Evolutionary conservation across 2,113 vertebrate species (phyloP).

Genomic region (Mystacornis crossleyi): DNA sequence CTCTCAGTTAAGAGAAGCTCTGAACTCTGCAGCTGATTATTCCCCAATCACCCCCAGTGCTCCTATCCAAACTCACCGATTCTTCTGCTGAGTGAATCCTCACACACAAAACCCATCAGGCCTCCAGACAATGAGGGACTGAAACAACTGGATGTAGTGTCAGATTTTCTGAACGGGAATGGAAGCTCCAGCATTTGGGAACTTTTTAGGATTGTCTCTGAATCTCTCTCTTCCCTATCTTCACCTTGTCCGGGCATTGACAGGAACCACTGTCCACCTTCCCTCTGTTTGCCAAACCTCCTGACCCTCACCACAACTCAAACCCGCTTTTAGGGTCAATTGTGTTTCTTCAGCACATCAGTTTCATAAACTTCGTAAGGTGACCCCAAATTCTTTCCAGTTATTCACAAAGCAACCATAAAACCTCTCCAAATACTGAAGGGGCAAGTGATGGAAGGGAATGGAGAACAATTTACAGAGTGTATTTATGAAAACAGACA

Average conservation of each 20-base stretch:
- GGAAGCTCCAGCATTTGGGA: neutral
- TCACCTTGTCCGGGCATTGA: neutral
- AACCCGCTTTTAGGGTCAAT: neutral
- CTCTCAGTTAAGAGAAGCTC: neutral
- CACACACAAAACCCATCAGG: neutral
- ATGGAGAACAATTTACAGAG: fast-evolving
- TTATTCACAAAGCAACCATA: neutral
- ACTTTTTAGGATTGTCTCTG: neutral
- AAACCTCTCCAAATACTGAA: neutral
- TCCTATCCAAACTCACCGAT: neutral
- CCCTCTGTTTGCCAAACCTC: neutral
- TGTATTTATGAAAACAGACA: fast-evolving
- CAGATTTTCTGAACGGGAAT: neutral
- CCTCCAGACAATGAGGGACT: neutral
- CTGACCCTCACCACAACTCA: neutral
- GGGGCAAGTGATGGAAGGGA: neutral
- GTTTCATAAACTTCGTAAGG: neutral
- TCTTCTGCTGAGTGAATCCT: neutral
- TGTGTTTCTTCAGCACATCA: neutral
- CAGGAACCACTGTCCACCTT: neutral
- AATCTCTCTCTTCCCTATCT: neutral
- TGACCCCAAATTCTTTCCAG: neutral
- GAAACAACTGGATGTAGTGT: neutral
- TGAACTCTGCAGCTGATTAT: neutral
- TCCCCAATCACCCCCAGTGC: neutral